Conservation (phyloP, 2,797 vertebrate species). For the Psittacula echo region DNA sequence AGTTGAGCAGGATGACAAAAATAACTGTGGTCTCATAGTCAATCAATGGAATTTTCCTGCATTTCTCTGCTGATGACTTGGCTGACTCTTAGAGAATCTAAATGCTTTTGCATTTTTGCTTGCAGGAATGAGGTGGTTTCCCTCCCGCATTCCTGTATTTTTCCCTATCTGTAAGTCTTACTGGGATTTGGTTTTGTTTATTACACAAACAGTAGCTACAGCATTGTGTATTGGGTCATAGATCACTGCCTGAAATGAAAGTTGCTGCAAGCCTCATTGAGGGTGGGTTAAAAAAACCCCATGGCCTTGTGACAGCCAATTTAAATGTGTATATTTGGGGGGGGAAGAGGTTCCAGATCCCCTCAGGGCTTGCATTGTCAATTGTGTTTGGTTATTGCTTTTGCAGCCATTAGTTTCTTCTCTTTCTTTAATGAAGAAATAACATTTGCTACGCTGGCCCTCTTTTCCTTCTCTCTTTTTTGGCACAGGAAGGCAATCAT, state of each 20-base stretch:
- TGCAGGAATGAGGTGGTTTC: slow-evolving; percentile 18
- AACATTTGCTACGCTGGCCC: background rate
- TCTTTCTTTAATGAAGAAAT: background rate
- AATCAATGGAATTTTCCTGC: slow-evolving; percentile 78
- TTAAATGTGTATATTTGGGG: background rate
- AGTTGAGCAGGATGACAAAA: slow-evolving; percentile 55
- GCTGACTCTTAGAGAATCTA: slow-evolving; percentile 48
- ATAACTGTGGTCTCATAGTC: slow-evolving; percentile 50
- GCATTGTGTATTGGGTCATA: background rate
- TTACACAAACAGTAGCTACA: background rate
- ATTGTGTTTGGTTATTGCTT: background rate
- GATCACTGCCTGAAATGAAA: background rate
- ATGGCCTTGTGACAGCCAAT: background rate
- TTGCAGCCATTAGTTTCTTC: background rate
- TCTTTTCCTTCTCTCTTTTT: background rate
- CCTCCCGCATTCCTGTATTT: slow-evolving; percentile 41
- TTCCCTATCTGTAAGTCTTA: background rate
- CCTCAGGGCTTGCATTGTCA: background rate
- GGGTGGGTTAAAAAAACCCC: background rate
- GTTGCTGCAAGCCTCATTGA: background rate
- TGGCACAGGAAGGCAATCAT: background rate
- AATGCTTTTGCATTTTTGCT: slow-evolving; percentile 29
- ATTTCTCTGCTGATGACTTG: slow-evolving; percentile 46
- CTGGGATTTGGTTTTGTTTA: slow-evolving; percentile 26
- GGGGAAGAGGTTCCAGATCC: background rate